Evolutionary conservation across 2,113 vertebrate genomes (phyloP), one percentile per base, ranked within the genome.

Genomic region (Hystrix cristata): DNA sequence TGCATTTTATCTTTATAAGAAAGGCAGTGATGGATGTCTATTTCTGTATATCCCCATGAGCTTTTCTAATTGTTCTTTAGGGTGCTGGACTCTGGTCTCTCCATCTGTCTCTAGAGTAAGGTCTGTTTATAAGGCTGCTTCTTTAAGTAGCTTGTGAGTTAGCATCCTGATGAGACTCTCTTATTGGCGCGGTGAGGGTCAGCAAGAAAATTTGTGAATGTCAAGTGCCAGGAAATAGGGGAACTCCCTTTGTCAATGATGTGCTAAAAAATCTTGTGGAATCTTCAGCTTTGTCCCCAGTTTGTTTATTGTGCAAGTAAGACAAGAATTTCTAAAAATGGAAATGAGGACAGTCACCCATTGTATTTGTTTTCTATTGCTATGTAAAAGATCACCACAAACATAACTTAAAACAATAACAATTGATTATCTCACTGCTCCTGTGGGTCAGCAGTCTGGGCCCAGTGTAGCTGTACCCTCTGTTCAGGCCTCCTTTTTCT

Each of bases 21-120:
- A 76, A 90, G 27, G 79, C 1, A 31, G 29, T 60, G 62, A 59
- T 51, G 38, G 13, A 60, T 9, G 43, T 38, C 5, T 43, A 65
- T 29, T 78, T 91, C 27, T 13, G 55, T 43, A 55, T 23, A 76
- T 43, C 11, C 27, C 19, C 12, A 25, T 55, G 16, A 16, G 25
- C 8, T 86, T 76, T 81, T 82, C 38, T 86, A 86, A 59, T 79
- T 90, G 71, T 92, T 92, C 34, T 64, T 90, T 86, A 78, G 55
- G 38, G n/a, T 10, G 8, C 38, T 51, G 64, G 84, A 60, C 53
- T 74, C 21, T 53, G 21, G 23, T 64, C 18, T 74, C 15, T 88
- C 19, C 59, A 53, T 25, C 57, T 79, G 82, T 76, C 67, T 43
- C 34, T 71, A 91, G 69, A 67, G 43, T 34, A 88, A 96, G n/a